These are phyloP conservation scores for Stichodactyla mertensii DNA, from an alignment of 64 coral and sea anemone species.

Conservation along the genomic window DNA sequence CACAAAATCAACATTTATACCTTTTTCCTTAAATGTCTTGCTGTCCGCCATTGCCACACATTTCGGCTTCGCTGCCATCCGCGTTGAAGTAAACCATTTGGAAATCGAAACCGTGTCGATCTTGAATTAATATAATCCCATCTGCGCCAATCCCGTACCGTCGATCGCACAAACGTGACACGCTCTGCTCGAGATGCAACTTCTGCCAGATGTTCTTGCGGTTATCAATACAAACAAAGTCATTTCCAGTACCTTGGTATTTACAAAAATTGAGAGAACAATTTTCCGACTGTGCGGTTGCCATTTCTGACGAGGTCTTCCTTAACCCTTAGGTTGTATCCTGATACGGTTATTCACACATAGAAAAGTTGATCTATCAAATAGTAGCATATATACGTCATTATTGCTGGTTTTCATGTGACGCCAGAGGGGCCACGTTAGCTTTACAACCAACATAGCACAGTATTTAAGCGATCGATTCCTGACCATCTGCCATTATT, in stretches of 20 bases:
- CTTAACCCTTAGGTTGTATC: neutral
- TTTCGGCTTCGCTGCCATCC: constrained; percentile 10
- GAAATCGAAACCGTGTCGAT: neutral
- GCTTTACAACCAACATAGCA: too few species aligned
- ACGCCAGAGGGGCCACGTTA: too few species aligned
- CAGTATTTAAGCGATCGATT: too few species aligned
- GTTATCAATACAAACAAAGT: constrained; percentile 1
- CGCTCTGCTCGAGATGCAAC: neutral
- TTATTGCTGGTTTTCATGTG: too few species aligned
- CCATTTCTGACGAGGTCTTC: too few species aligned
- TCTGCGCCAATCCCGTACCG: neutral
- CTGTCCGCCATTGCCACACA: constrained; percentile 22
- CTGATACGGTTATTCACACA: too few species aligned
- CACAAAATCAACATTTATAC: neutral
- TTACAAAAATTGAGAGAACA: neutral
- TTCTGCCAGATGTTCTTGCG: neutral
- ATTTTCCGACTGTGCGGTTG: neutral
- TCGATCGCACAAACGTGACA: neutral
- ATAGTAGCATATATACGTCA: too few species aligned
- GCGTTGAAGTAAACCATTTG: constrained; percentile 1
- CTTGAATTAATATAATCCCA: neutral
- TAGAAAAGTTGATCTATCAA: too few species aligned
- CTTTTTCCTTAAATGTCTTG: neutral
- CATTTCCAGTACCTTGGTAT: constrained; percentile 20
- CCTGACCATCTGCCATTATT: too few species aligned